Percentiles rank a stretch among this genome's conserved stretches.
Conservation (phyloP, 2,113 vertebrate species). For the Bubo bubo region DNA sequence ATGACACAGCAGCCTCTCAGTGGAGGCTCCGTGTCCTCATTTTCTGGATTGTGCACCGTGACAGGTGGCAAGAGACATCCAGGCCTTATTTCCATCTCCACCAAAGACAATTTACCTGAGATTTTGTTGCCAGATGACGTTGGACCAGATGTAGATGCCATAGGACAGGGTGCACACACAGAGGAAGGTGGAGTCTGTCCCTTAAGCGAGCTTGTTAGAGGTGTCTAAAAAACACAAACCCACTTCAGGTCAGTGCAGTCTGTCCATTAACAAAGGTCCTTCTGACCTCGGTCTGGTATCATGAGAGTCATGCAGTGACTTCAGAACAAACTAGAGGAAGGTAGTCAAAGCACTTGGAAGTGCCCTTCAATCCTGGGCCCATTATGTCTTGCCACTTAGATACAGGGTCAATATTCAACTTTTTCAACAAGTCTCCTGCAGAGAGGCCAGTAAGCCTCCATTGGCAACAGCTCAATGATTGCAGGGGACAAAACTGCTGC, state of each 20-base stretch:
- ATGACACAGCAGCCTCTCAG: background rate
- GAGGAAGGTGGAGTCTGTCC: constrained; percentile 22
- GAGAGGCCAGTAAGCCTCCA: background rate
- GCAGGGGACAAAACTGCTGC: background rate
- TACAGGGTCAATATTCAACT: background rate
- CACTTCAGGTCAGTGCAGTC: background rate
- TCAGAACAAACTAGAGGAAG: background rate
- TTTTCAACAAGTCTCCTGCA: background rate
- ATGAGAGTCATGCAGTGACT: background rate
- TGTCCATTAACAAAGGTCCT: background rate
- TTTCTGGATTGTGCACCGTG: background rate
- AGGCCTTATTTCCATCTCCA: background rate
- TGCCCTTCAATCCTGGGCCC: background rate
- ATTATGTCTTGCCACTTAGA: background rate
- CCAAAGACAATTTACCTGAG: constrained; percentile 59
- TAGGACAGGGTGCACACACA: background rate
- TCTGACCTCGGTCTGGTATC: background rate
- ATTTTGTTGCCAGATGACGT: constrained; percentile 55
- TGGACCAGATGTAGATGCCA: background rate
- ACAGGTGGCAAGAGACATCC: background rate
- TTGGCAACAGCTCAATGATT: background rate
- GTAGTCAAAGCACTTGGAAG: background rate
- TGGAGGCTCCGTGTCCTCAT: background rate
- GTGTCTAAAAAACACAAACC: constrained; percentile 59
- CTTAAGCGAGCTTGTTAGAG: constrained; percentile 56